Conservation (phyloP, 2,113 vertebrate species). For the Myotis lucifugus region DNA sequence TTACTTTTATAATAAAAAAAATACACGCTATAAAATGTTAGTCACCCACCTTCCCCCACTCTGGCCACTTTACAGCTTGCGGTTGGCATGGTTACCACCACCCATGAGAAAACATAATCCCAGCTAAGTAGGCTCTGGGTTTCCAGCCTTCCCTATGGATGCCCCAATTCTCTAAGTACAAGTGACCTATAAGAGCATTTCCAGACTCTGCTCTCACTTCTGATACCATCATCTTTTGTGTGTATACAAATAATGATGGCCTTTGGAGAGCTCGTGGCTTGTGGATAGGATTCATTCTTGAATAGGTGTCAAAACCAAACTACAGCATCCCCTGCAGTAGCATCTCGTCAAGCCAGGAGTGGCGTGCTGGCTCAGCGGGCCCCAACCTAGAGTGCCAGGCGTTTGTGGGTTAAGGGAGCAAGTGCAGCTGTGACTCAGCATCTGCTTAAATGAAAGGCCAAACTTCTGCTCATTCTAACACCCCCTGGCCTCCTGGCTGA, state of each 20-base stretch:
- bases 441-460: not conserved
- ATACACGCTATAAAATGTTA: not conserved
- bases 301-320: constrained; percentile 1
- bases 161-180: constrained; percentile 38
- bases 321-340: not conserved
- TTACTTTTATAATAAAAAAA: not conserved
- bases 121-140: not conserved
- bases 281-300: not conserved
- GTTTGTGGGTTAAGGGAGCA: not conserved
- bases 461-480: not conserved
- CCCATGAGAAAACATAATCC: not conserved
- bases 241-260: not conserved
- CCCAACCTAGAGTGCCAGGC: not conserved
- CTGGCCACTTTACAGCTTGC: not conserved
- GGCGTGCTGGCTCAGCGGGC: fast-evolving
- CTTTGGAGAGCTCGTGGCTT: not conserved
- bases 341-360: not conserved
- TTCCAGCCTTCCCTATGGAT: not conserved
- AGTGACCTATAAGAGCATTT: constrained; percentile 34
- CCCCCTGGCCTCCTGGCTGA: not conserved
- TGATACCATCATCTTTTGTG: constrained; percentile 1
- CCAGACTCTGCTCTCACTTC: constrained; percentile 6
- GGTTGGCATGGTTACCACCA: not conserved
- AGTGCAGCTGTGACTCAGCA: not conserved
- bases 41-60: not conserved